phyloP scores from a whole-genome alignment of 2,113 vertebrate species.

The Saguinus imperator region DNA sequence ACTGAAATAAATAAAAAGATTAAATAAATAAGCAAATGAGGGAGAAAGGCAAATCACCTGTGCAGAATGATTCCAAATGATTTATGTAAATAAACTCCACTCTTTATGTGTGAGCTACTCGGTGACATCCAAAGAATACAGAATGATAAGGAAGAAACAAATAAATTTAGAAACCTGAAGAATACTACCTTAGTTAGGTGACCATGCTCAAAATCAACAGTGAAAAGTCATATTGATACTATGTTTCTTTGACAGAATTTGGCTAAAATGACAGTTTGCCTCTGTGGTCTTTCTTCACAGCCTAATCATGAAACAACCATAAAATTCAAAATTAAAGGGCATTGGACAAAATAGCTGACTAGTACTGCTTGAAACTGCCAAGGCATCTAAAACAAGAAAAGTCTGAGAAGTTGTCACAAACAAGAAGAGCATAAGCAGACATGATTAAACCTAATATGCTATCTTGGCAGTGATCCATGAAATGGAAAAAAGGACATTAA shows the following conservation, averaged over 20 bases:
- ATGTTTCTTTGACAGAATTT: background rate
- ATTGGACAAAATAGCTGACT: background rate
- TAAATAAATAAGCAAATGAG: background rate
- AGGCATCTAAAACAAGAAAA: background rate
- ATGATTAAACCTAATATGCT: background rate
- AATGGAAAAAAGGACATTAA: background rate
- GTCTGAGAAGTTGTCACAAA: background rate
- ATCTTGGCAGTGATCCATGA: background rate
- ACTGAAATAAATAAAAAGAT: background rate
- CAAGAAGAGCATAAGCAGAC: background rate
- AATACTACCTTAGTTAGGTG: background rate
- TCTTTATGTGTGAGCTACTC: background rate
- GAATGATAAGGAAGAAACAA: background rate
- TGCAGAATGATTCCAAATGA: background rate
- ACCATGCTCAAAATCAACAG: background rate
- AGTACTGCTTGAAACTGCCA: background rate
- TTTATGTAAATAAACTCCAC: background rate
- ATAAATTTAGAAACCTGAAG: background rate
- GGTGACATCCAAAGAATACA: background rate
- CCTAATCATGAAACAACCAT: background rate
- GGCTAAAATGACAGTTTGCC: background rate
- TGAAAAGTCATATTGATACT: background rate
- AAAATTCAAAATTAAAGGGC: background rate
- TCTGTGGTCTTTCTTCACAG: background rate
- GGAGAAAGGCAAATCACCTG: background rate